Evolutionary conservation across 2,797 vertebrate species (phyloP), one percentile per base, ranked within the genome.

Genomic region (Anableps anableps): DNA sequence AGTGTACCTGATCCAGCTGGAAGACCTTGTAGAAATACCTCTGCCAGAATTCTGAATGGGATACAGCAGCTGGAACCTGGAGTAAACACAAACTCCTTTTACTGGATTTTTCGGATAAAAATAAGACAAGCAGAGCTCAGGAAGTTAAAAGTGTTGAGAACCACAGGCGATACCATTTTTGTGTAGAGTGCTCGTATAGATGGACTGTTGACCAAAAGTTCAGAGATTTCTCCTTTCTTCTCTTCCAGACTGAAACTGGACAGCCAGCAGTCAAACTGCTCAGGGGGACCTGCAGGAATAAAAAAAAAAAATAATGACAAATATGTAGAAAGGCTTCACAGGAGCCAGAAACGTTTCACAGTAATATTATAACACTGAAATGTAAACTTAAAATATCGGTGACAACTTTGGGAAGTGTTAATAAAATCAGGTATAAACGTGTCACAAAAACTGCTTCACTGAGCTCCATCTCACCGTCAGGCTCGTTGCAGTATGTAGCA

Each of bases 401-500:
- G 23, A 26, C 26, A 26, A 53, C 23, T 23, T 9, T n/a, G 53
- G 23, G 23, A 55, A 26, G 53, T 7, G 55, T 64, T 10, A 36
- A 19, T 43, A 43, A 70, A 43, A n/a, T 43, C 19, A 38, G 36
- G 6, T 38, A 19, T 23, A 68, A 68, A 26, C 41, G 9, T 38
- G 41, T 31, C 66, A 4, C 17, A 4, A 43, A 55, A n/a, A 70
- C 14, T 41, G 26, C 6, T 58, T 14, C 0, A 36, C 50, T 19
- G 0, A 68, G 34, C 41, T 72, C 21, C 9, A 43, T 53, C 92
- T 93, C 94, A 99, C 99, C 99, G 38, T 99, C 99, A 3, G 98
- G 98, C 89, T 99, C 98, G 0, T 99, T 99, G 96, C 99, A 99
- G 95, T 99, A 99, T 7, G 99, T 99, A 26, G 98, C 99, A 0